These are phyloP conservation scores for Porites lutea DNA, from an alignment of 64 coral and sea anemone genomes.

Conservation along the genomic window DNA sequence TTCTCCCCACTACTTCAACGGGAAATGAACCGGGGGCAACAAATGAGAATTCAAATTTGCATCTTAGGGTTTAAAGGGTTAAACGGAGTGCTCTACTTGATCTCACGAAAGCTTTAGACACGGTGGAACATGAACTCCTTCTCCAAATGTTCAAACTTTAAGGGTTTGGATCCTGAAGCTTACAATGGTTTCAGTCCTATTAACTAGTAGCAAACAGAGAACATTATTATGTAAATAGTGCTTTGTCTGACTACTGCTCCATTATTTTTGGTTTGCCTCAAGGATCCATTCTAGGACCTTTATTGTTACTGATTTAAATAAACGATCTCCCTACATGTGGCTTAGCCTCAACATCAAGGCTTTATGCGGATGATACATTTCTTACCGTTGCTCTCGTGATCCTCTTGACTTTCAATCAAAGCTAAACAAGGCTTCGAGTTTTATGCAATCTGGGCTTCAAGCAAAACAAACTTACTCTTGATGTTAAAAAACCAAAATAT, in stretches of 20 bases:
- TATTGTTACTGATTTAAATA: constrained; percentile 50
- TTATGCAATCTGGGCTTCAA: constrained; percentile 1
- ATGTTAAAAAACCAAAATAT: background rate
- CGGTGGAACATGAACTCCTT: background rate
- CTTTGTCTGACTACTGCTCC: background rate
- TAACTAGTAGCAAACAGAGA: background rate
- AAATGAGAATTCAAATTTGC: too few species aligned
- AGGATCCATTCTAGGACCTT: constrained; percentile 32
- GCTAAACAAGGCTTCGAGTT: background rate
- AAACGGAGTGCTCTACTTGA: background rate
- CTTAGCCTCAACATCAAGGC: constrained; percentile 9
- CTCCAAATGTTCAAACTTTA: constrained; percentile 6
- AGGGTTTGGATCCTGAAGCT: background rate
- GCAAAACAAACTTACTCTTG: background rate
- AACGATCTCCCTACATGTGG: constrained; percentile 41
- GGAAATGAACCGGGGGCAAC: too few species aligned
- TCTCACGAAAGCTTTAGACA: constrained; percentile 6
- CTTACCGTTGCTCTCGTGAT: constrained; percentile 9
- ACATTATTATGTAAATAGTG: background rate
- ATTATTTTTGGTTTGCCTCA: constrained; percentile 43
- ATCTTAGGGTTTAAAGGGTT: too few species aligned
- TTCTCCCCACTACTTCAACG: too few species aligned
- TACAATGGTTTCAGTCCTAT: constrained; percentile 38
- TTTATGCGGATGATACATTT: constrained; percentile 43
- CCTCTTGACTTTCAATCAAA: background rate